A percentile compares a stretch with the other conserved stretches of the same genome.
Evolutionary conservation across 2,797 vertebrate species (phyloP).

Genomic region (Brachymystax lenok): DNA sequence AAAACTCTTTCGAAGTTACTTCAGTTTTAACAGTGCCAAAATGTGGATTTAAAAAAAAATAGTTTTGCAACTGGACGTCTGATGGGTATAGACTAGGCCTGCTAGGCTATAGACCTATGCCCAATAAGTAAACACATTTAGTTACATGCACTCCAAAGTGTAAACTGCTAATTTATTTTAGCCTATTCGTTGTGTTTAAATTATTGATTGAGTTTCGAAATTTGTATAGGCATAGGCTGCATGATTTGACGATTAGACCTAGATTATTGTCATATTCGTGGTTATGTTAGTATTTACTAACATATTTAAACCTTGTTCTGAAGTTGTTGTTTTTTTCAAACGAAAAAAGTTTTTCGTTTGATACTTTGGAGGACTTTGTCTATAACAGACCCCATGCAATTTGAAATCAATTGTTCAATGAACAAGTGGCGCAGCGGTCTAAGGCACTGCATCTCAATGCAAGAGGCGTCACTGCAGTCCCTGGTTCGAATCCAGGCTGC

Average conservation of each 20-base stretch:
- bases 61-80: too few species aligned
- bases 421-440: too few species aligned
- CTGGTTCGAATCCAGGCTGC: too few species aligned
- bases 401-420: not conserved
- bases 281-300: too few species aligned
- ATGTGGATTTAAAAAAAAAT: not conserved
- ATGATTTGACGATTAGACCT: too few species aligned
- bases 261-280: too few species aligned
- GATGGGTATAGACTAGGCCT: too few species aligned
- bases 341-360: not conserved
- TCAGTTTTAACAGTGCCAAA: slow-evolving; percentile 10
- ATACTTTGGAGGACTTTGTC: not conserved
- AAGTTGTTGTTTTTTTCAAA: not conserved
- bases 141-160: not conserved
- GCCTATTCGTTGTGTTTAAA: not conserved
- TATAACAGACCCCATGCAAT: not conserved
- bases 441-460: too few species aligned
- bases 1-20: slow-evolving; percentile 65
- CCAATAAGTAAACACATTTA: not conserved
- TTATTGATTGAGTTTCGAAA: not conserved
- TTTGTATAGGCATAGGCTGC: not conserved
- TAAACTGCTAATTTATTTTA: not conserved
- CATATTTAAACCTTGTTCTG: not conserved
- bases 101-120: too few species aligned
- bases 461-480: too few species aligned